Base-by-base conservation (phyloP, 1,140 invertebrate genomes). In the Hyposmocoma kahamanoa region DNA sequence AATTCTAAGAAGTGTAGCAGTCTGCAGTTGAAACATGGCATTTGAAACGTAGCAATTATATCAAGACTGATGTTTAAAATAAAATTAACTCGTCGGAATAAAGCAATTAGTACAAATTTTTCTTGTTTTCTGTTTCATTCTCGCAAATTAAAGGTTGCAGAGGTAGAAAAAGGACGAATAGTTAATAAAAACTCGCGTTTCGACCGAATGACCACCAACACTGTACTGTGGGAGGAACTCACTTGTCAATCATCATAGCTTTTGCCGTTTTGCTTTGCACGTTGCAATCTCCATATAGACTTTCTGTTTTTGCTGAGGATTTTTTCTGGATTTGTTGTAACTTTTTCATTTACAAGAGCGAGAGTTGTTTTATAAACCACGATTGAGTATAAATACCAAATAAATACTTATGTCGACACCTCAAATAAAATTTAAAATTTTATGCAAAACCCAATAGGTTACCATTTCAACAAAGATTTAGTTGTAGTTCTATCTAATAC, bases 111-210 rank as follows among this genome's bases (percentile, higher is more conserved):
- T 62, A 19, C 8, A 24, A 30, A 42, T 39, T 47, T 54, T 58
- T 60, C 62, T 50, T 45, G 43, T 50, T 55, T 56, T 59, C 59
- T 48, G 41, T 41, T n/a, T n/a, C n/a, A 46, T 22, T 56, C 62
- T 32, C 28, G 48, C 53, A 57, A 69, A 67, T 63, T 47, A 61
- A 66, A 54, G 67, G 59, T 56, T 58, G 39, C 56, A 50, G 34
- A 46, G 30, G 47, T 44, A 47, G 18, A 22, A 53, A 44, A 30
- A 13, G 28, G 28, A 13, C 13, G 13, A 30, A 30, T 10, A 38
- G 17, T n/a, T 22, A 50, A 58, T 57, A 55, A 60, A 59, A 52
- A 65, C 53, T 51, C 36, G 47, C 46, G 47, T 56, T 59, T 54
- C 48, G 47, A 49, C 24, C 39, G 36, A 54, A 19, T 47, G 63